These are phyloP conservation scores for Ommatoiulus sabulosus DNA, from an alignment of 2,888 invertebrate genomes.

Conservation along the genomic window DNA sequence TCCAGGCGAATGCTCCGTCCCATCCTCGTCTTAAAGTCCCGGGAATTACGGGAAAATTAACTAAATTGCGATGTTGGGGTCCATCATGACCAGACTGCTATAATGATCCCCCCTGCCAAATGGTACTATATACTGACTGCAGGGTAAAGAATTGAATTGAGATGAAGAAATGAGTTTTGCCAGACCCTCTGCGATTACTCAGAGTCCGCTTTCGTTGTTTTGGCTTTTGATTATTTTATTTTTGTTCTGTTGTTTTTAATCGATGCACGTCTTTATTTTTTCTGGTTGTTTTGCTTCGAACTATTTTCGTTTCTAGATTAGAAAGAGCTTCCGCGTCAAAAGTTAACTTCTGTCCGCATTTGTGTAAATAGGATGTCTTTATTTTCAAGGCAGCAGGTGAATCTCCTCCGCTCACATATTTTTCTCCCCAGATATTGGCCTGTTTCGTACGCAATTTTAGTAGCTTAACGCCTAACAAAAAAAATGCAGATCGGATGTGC, in stretches of 20 bases:
- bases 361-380: constrained; percentile 48
- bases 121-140: no score
- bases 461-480: neutral
- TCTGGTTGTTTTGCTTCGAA: constrained; percentile 27
- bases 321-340: constrained; percentile 50
- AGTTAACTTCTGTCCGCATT: constrained; percentile 37
- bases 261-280: neutral
- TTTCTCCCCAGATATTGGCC: neutral
- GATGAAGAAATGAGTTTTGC: neutral
- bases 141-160: no score
- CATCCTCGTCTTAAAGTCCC: no score
- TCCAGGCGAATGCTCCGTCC: no score
- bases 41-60: no score
- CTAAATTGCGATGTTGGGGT: no score
- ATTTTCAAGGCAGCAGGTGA: constrained; percentile 39
- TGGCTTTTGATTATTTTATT: neutral
- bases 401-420: neutral
- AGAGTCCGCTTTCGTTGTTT: neutral
- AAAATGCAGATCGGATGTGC: neutral
- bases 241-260: neutral
- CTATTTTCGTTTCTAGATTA: constrained; percentile 52
- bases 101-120: no score
- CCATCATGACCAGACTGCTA: no score
- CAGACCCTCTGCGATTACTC: constrained; percentile 11
- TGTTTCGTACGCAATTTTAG: constrained; percentile 18